Evolutionary conservation across 2,113 vertebrate species (phyloP), one percentile per base, ranked within the genome.

Genomic region (Herpetotheres cachinnans): DNA sequence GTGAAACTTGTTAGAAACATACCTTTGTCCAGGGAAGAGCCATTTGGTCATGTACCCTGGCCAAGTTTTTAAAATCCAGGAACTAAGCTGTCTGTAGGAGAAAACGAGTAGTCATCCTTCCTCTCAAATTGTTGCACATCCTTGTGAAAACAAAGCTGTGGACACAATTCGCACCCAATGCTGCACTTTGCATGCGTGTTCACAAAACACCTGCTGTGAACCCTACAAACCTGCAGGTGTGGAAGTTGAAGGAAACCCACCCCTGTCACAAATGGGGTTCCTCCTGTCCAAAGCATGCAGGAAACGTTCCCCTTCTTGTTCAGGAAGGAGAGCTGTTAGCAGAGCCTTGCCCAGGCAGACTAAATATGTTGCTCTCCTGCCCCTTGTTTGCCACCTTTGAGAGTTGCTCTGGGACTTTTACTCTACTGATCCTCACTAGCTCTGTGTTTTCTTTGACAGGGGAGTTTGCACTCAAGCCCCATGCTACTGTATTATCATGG

Each of bases 401-500:
- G 59, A 69, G 24, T 5, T 63, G 42, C 54, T 63, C 34, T 54
- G 54, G 16, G 25, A 15, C 24, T 77, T 7, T 4, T 5, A 7
- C 55, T 49, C 17, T 38, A 1, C 52, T 76, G 65, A 29, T 84
- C 13, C 56, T 91, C 81, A 91, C 44, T 55, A 11, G 14, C 20
- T 27, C 22, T 13, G 38, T 93, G 24, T 74, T 89, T 58, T 93
- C 71, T 93, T 61, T 83, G 85, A 9, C 94, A 99, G 99, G 98
- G 99, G 99, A 10, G 99, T 99, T 49, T 99, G 99, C 95, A 99
- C 99, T 4, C 99, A 99, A 97, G 99, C 99, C 21, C 99, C 99
- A 0, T 99, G 99, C 95, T 99, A 99, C 96, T 99, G 99, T 83
- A 99, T 99, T 89, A 99, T 99, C 97, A 99, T 99, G 99, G 99